phyloP scores from a whole-genome alignment of 2,797 vertebrate species.

The Sorex maritimensis region DNA sequence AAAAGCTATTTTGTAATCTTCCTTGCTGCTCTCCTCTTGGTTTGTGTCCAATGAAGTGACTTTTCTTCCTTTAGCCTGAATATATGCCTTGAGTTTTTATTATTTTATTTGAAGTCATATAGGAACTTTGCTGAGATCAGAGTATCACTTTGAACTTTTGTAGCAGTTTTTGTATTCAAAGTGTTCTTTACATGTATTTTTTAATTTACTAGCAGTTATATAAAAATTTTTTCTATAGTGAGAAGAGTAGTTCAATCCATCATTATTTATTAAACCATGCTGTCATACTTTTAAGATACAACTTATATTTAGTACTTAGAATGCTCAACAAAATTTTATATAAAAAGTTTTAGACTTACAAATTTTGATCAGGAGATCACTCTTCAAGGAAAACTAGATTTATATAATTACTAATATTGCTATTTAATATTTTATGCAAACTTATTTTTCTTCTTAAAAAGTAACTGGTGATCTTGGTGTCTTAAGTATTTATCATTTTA shows the following conservation, averaged over 20 bases:
- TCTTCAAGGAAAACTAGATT: constrained; percentile 30
- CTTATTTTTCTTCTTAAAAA: constrained; percentile 42
- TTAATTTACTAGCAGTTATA: constrained; percentile 22
- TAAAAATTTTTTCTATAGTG: background rate
- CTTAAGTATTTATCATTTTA: constrained; percentile 48
- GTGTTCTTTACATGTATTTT: constrained; percentile 41
- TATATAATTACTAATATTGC: constrained; percentile 9
- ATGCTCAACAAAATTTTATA: constrained; percentile 35
- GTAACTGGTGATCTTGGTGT: background rate
- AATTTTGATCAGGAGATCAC: constrained; percentile 32
- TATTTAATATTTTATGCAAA: constrained; percentile 12
- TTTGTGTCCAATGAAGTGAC: background rate
- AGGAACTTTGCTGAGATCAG: constrained; percentile 31
- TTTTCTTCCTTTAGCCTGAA: constrained; percentile 50
- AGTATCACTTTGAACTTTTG: constrained; percentile 42
- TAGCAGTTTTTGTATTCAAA: background rate
- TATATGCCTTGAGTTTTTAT: constrained; percentile 7
- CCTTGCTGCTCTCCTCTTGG: too few relatives aligned
- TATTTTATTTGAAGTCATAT: constrained; percentile 47
- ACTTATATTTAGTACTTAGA: background rate
- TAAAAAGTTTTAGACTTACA: constrained; percentile 28
- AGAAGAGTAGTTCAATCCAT: background rate
- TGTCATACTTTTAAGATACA: constrained; percentile 26
- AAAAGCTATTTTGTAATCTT: too few relatives aligned
- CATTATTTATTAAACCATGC: constrained; percentile 8